Percentiles rank a stretch among this genome's conserved stretches.
These are phyloP conservation scores for Trachops cirrhosus DNA, from an alignment of 2,797 vertebrate species.

Conservation along the genomic window DNA sequence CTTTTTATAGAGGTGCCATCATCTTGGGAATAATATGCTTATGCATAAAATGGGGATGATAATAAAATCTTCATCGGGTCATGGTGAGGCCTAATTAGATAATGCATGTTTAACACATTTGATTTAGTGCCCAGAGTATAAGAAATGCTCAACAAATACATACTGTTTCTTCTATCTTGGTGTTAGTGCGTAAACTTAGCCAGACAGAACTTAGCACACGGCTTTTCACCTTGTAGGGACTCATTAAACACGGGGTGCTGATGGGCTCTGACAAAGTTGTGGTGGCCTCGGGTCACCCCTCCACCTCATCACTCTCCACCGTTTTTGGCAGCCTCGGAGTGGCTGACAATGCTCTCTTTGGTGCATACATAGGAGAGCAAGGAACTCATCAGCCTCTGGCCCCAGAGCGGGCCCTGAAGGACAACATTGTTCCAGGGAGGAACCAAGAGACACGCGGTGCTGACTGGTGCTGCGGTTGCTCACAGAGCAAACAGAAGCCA, in stretches of 20 bases:
- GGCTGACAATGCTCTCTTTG: neutral
- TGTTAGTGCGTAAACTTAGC: neutral
- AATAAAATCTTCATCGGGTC: neutral
- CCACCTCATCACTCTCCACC: neutral
- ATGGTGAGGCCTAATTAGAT: slow-evolving; percentile 35
- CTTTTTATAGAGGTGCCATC: neutral
- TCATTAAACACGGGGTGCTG: neutral
- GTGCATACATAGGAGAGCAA: neutral
- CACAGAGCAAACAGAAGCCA: slow-evolving; percentile 50
- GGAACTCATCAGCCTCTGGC: slow-evolving; percentile 13
- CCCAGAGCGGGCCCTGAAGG: slow-evolving; percentile 31
- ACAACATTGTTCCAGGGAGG: slow-evolving; percentile 47
- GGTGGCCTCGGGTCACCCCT: neutral
- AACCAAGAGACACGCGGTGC: slow-evolving; percentile 40
- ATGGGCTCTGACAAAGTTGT: neutral
- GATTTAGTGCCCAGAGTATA: neutral
- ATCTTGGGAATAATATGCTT: slow-evolving; percentile 29
- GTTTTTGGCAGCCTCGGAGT: neutral
- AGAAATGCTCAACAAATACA: slow-evolving; percentile 23
- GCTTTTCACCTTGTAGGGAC: neutral
- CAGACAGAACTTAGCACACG: neutral
- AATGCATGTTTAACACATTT: neutral
- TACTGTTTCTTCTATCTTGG: slow-evolving; percentile 10
- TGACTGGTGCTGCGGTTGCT: slow-evolving; percentile 45
- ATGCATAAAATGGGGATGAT: slow-evolving; percentile 13